These are phyloP conservation scores for Uropetala carovei DNA, from an alignment of 2,888 invertebrate species.

Conservation along the genomic window DNA sequence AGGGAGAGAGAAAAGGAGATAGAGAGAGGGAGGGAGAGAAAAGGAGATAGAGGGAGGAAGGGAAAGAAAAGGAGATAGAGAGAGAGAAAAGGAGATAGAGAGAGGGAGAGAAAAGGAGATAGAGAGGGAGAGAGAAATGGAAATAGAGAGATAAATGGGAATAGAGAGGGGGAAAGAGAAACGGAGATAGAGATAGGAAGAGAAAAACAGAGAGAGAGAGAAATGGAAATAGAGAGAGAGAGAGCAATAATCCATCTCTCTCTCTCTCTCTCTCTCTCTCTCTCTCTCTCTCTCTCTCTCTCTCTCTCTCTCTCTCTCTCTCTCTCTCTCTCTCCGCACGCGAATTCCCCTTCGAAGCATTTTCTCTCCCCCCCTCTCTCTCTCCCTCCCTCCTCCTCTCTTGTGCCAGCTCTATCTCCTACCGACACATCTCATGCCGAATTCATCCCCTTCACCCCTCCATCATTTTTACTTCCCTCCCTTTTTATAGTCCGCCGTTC, in stretches of 20 bases:
- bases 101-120: background rate
- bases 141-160: no score
- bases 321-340: background rate
- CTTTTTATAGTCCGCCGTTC: background rate
- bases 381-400: background rate
- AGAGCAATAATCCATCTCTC: background rate
- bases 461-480: conserved; percentile 17
- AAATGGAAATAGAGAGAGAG: background rate
- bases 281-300: background rate
- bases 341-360: background rate
- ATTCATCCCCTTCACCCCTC: background rate
- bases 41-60: background rate
- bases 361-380: background rate
- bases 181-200: background rate
- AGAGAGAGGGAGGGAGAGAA: no score
- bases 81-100: no score
- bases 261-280: background rate
- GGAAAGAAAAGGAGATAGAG: background rate
- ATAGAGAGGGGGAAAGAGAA: no score
- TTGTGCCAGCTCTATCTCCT: background rate
- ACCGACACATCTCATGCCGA: conserved; percentile 25
- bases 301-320: background rate
- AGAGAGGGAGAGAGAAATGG: no score
- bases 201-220: no score
- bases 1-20: no score